phyloP scores from a whole-genome alignment of 2,113 vertebrate genomes.

The Pomatorhinus ruficollis region DNA sequence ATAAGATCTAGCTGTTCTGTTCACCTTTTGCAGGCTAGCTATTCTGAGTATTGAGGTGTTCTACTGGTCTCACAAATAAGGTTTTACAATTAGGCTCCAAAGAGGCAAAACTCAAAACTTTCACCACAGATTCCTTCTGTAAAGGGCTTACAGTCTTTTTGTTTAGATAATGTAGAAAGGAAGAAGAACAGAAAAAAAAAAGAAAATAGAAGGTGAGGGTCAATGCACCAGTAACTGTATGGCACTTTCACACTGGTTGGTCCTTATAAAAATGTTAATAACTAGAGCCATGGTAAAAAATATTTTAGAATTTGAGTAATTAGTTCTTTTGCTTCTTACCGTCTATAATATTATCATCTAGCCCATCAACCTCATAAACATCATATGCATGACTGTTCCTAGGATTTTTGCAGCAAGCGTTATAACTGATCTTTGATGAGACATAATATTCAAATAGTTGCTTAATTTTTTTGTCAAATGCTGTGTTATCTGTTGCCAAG shows the following conservation, averaged over 20 bases:
- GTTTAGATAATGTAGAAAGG: background rate
- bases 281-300: background rate
- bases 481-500: constrained; percentile 40
- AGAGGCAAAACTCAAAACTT: background rate
- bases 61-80: background rate
- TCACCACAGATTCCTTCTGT: background rate
- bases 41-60: background rate
- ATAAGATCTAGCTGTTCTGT: background rate
- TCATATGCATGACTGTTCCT: background rate
- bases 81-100: background rate
- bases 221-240: background rate
- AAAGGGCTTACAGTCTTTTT: background rate
- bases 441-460: constrained; percentile 10
- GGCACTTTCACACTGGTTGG: background rate
- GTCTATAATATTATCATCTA: background rate
- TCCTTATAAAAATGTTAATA: background rate
- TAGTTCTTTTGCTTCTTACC: background rate
- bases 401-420: background rate
- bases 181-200: background rate
- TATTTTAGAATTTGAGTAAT: background rate
- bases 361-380: background rate
- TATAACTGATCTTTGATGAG: constrained; percentile 39
- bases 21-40: background rate
- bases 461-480: constrained; percentile 44
- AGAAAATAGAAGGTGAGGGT: background rate